phyloP scores from a whole-genome alignment of 2,113 vertebrate species.

The Tautogolabrus adspersus region DNA sequence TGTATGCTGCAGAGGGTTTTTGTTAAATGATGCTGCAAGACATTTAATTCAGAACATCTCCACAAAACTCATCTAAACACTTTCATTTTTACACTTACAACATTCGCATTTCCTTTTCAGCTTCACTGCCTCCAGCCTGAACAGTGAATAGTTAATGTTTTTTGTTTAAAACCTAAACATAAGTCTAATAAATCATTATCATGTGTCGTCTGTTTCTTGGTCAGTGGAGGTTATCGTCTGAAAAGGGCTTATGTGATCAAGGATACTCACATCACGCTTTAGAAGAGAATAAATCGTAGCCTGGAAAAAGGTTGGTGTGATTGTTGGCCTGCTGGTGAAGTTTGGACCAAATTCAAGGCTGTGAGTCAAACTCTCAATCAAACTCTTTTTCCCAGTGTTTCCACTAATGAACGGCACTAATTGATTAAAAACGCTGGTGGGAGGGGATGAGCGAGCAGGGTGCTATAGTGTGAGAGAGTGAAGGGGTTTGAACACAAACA shows the following conservation, averaged over 20 bases:
- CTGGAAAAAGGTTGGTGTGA: slow-evolving; percentile 49
- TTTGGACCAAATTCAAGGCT: slow-evolving; percentile 66
- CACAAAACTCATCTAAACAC: not conserved
- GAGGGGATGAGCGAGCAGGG: slow-evolving; percentile 58
- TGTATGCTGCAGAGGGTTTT: not conserved
- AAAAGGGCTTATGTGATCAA: slow-evolving; percentile 63
- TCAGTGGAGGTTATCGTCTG: not conserved
- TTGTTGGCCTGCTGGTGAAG: slow-evolving; percentile 47
- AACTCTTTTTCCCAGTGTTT: slow-evolving; percentile 68
- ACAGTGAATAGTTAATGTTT: not conserved
- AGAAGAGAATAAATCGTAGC: slow-evolving; percentile 24
- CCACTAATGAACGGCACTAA: slow-evolving; percentile 80
- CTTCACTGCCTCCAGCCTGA: not conserved
- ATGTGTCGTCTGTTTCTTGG: not conserved
- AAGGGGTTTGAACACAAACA: slow-evolving; percentile 48
- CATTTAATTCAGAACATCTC: slow-evolving; percentile 8
- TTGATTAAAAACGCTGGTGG: slow-evolving; percentile 82
- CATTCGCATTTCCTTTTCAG: slow-evolving; percentile 14
- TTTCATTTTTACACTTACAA: slow-evolving; percentile 3
- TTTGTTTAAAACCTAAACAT: slow-evolving; percentile 8
- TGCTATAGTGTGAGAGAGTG: slow-evolving; percentile 52
- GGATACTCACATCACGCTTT: slow-evolving; percentile 42
- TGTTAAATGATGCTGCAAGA: not conserved
- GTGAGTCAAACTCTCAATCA: slow-evolving; percentile 76
- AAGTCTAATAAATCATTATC: slow-evolving; percentile 27